Base-by-base conservation (phyloP, 2,888 invertebrate genomes). In the Caradrina clavipalpis region DNA sequence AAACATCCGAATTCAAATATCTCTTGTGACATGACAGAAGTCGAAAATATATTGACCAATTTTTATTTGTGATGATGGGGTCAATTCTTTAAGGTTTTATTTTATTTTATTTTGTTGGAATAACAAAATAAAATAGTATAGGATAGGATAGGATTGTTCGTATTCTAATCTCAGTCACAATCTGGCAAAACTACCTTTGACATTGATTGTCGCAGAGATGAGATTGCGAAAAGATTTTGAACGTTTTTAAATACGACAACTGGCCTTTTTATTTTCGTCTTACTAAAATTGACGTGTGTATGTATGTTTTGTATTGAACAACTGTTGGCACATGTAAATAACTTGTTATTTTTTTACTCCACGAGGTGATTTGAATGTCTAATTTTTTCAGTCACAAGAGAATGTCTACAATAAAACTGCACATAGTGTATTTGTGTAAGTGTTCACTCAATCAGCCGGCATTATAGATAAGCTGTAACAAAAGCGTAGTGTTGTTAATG, bases 401-500 rank as follows among this genome's bases (percentile, higher is more conserved):
- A 13, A 26, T 56, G 15, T 19, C 53, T 64, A 56, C 63, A 79
- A 88, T 93, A 94, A 95, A 93, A 93, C 92, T 92, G 94, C 94
- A 94, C 91, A 86, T 58, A 59, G 75, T 74, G 61, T 86, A 88
- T 91, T 81, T 92, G 90, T 93, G 88, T 91, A 84, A 89, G 88
- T 92, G 92, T 90, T 91, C 92, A 91, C 88, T 88, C 84, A 86
- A 91, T 81, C 78, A 83, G 84, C 82, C 82, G 71, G 70, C 79
- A 70, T 85, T 83, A 55, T 84, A 76, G 89, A 88, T 86, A 94
- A 94, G 94, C 94, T 93, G 87, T 88, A 89, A 83, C 86, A 95
- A 94, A 95, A 95, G 95, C 95, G 94, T 93, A 94, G 95, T 91
- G 82, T 91, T 87, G 93, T 94, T 94, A 93, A 90, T 82, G 93